Evolutionary conservation across 2,888 invertebrate species (phyloP).

Genomic region (Augochlorella aurata): DNA sequence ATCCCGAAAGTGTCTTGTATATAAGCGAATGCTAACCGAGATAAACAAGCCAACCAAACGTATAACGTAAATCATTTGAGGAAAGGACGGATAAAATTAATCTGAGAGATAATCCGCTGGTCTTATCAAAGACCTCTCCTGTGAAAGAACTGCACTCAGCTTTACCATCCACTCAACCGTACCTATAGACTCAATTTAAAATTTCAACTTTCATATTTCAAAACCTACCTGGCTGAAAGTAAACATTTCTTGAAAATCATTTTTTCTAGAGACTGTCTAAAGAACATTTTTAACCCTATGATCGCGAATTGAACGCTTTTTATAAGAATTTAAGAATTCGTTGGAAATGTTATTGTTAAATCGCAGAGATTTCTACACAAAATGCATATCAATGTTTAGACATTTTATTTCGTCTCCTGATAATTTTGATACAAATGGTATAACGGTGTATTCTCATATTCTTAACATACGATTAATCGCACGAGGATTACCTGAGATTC

Average conservation of each 20-base stretch:
- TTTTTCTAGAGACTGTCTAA: background rate
- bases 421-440: too few relatives aligned
- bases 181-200: background rate
- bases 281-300: too few relatives aligned
- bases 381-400: too few relatives aligned
- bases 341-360: too few relatives aligned
- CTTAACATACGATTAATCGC: too few relatives aligned
- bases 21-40: constrained; percentile 24
- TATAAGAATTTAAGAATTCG: too few relatives aligned
- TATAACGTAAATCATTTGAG: background rate
- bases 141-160: background rate
- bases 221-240: background rate
- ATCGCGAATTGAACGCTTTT: too few relatives aligned
- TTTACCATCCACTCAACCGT: background rate
- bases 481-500: too few relatives aligned
- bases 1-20: background rate
- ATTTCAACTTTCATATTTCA: background rate
- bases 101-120: background rate
- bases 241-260: background rate
- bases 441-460: too few relatives aligned
- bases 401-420: too few relatives aligned
- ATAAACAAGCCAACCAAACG: constrained; percentile 42
- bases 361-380: too few relatives aligned
- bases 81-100: constrained; percentile 21
- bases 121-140: background rate